Evolutionary conservation across 2,797 vertebrate genomes (phyloP).

Genomic region (Amazona ochrocephala): DNA sequence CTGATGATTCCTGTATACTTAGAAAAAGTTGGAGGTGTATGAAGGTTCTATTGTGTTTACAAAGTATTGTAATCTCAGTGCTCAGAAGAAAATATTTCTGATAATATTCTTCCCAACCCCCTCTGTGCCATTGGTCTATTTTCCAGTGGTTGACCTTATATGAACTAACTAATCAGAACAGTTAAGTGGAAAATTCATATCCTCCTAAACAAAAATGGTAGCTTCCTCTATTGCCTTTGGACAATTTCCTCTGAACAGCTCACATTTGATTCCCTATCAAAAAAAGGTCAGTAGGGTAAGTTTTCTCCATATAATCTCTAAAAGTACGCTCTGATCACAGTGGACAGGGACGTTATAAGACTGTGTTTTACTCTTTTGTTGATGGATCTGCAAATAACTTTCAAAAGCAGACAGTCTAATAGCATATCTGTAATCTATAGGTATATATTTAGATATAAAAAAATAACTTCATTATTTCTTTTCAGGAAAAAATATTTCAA

Average conservation of each 20-base stretch:
- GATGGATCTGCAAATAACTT: not conserved
- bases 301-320: not conserved
- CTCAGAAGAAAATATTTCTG: not conserved
- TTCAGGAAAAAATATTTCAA: not conserved
- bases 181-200: not conserved
- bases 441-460: not conserved
- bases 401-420: not conserved
- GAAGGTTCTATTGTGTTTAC: not conserved
- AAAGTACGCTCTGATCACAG: not conserved
- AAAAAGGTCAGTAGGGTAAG: rapidly evolving
- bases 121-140: not conserved
- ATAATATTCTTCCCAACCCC: not conserved
- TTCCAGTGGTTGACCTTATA: not conserved
- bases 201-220: not conserved
- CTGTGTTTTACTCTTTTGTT: not conserved
- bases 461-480: not conserved
- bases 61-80: not conserved
- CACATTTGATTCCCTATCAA: not conserved
- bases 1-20: not conserved
- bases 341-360: not conserved
- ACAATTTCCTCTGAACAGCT: not conserved
- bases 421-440: not conserved
- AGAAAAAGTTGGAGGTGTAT: rapidly evolving
- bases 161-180: not conserved
- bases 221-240: not conserved